phyloP scores from a whole-genome alignment of 1,140 invertebrate genomes.

The Drosophila cardini region DNA sequence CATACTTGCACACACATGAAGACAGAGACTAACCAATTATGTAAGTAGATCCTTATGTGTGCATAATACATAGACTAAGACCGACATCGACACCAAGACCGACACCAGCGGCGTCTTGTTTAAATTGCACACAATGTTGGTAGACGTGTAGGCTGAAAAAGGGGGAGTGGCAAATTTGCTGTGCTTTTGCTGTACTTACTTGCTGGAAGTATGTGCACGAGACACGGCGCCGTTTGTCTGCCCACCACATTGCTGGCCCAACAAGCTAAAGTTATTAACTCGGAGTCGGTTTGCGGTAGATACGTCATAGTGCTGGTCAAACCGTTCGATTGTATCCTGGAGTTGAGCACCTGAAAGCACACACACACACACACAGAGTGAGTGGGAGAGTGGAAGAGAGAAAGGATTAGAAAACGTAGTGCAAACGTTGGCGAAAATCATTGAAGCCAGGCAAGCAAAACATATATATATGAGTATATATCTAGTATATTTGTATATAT shows the following conservation, averaged over 20 bases:
- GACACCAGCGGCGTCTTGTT: conserved; percentile 45
- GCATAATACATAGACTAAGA: conserved; percentile 64
- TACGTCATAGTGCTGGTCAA: conserved; percentile 89
- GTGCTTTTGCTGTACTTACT: conserved; percentile 86
- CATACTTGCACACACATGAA: conserved; percentile 8
- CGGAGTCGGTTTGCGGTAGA: conserved; percentile 87
- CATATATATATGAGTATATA: conserved; percentile 25
- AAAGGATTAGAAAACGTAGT: conserved; percentile 55
- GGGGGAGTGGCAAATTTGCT: conserved; percentile 21
- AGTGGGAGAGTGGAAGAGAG: conserved; percentile 24
- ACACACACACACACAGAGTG: too few relatives aligned
- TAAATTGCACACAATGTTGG: conserved; percentile 68
- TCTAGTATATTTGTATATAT: too few relatives aligned
- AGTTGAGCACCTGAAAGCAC: conserved; percentile 86
- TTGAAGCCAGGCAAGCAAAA: conserved; percentile 51
- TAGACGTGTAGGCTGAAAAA: neutral
- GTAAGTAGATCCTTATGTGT: conserved; percentile 79
- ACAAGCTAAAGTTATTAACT: conserved; percentile 93
- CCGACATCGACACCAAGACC: conserved; percentile 25
- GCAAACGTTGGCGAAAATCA: conserved; percentile 56
- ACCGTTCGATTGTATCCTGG: conserved; percentile 87
- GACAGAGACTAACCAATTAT: conserved; percentile 64
- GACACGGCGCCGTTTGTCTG: conserved; percentile 91
- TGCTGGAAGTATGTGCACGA: conserved; percentile 92
- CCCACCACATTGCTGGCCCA: conserved; percentile 94